Percentiles rank a stretch among this genome's conserved stretches.
These are phyloP conservation scores for Triplophysa bombifrons DNA, from an alignment of 2,797 vertebrate genomes.

Conservation along the genomic window DNA sequence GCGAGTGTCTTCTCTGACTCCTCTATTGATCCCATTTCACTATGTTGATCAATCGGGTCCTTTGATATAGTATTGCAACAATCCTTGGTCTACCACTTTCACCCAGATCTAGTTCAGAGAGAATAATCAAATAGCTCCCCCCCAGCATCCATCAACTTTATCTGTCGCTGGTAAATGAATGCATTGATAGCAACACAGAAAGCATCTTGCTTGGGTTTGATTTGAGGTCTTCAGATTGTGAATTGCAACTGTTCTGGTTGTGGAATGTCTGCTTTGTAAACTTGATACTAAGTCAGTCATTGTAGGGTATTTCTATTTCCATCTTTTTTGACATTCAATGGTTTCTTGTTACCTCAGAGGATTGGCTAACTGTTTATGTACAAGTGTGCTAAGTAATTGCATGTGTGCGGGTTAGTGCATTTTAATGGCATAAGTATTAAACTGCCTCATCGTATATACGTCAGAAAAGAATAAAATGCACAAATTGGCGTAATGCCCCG, in stretches of 20 bases:
- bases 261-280: not conserved
- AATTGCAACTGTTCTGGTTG: not conserved
- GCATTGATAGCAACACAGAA: not conserved
- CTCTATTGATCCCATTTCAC: slow-evolving; percentile 54
- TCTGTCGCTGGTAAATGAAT: not conserved
- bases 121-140: not conserved
- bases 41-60: slow-evolving; percentile 48
- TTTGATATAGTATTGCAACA: slow-evolving; percentile 54
- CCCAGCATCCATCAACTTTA: not conserved
- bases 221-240: not conserved
- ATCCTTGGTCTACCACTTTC: slow-evolving; percentile 43
- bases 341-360: slow-evolving; percentile 6
- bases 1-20: slow-evolving; percentile 53
- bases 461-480: slow-evolving; percentile 6
- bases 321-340: not conserved
- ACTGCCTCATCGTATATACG: slow-evolving; percentile 12
- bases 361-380: not conserved
- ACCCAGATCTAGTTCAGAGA: slow-evolving; percentile 30
- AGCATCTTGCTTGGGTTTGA: not conserved
- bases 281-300: not conserved
- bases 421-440: slow-evolving; percentile 18
- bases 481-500: not conserved
- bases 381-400: slow-evolving; percentile 18
- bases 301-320: not conserved
- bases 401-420: slow-evolving; percentile 14